Evolutionary conservation across 2,888 invertebrate genomes (phyloP).

Genomic region (Aromia moschata): DNA sequence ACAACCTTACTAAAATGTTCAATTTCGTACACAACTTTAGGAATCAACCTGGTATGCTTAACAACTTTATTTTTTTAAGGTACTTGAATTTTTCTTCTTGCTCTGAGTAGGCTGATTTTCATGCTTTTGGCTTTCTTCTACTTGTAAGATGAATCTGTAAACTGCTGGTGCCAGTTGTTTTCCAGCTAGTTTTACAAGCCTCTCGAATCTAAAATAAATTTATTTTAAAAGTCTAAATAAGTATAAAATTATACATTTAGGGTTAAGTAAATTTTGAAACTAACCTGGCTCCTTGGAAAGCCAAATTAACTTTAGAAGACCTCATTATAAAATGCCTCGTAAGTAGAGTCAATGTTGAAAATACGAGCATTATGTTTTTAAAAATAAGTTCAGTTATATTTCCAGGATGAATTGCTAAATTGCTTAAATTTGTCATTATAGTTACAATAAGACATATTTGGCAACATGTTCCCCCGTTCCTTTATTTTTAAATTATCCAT

Average conservation of each 20-base stretch:
- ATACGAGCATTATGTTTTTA: slow-evolving; percentile 67
- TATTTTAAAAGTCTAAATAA: not conserved
- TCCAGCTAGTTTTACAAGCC: slow-evolving; percentile 68
- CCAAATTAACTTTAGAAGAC: slow-evolving; percentile 63
- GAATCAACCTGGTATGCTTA: slow-evolving; percentile 71
- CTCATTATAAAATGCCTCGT: slow-evolving; percentile 69
- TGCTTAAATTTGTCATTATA: slow-evolving; percentile 65
- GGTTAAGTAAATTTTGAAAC: too few relatives aligned
- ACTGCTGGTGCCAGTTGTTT: slow-evolving; percentile 68
- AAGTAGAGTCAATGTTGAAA: slow-evolving; percentile 66
- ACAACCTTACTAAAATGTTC: slow-evolving; percentile 72
- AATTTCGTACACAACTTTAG: slow-evolving; percentile 71
- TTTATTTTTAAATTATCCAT: slow-evolving; percentile 64
- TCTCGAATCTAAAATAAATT: slow-evolving; percentile 64
- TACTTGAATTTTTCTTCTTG: slow-evolving; percentile 52
- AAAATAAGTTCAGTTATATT: slow-evolving; percentile 66
- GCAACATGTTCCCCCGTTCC: slow-evolving; percentile 68
- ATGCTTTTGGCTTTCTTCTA: slow-evolving; percentile 66
- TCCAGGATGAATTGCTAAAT: slow-evolving; percentile 66
- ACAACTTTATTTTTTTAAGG: slow-evolving; percentile 66
- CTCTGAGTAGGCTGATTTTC: slow-evolving; percentile 48
- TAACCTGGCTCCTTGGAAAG: slow-evolving; percentile 66
- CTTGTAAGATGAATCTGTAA: slow-evolving; percentile 68
- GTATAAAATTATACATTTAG: not conserved
- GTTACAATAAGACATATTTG: slow-evolving; percentile 68